phyloP scores from a whole-genome alignment of 2,113 vertebrate species.

The Chunga burmeisteri region DNA sequence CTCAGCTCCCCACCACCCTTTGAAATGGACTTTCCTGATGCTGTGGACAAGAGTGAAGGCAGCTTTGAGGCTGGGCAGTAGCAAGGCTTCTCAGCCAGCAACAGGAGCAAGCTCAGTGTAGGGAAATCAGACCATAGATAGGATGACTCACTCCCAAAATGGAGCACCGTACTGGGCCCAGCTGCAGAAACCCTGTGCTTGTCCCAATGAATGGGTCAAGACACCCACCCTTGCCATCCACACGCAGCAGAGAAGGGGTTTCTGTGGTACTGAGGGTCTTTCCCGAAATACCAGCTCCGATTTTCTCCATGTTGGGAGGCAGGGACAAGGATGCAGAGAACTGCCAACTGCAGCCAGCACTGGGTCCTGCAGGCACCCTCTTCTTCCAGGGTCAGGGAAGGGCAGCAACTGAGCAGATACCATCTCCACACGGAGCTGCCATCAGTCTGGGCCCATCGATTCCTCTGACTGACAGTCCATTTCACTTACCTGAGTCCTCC shows the following conservation, averaged over 20 bases:
- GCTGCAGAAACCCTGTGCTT: not conserved
- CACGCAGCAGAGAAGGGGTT: not conserved
- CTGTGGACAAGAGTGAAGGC: not conserved
- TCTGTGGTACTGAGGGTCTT: not conserved
- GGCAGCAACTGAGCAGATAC: not conserved
- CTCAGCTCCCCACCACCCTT: not conserved
- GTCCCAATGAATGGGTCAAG: no score
- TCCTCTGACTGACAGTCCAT: not conserved
- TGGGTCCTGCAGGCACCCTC: fast-evolving
- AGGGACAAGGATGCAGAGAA: not conserved
- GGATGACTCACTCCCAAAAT: not conserved
- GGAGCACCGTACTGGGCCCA: fast-evolving
- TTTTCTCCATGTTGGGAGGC: not conserved
- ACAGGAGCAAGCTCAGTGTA: fast-evolving
- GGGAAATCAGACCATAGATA: not conserved
- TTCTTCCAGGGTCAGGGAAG: not conserved
- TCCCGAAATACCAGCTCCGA: fast-evolving
- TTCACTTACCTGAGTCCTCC: not conserved
- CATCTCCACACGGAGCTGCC: fast-evolving
- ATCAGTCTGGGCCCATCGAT: fast-evolving
- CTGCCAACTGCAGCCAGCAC: not conserved
- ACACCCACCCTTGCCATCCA: fast-evolving
- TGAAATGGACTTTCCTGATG: not conserved
- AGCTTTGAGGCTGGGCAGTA: not conserved
- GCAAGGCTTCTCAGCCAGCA: not conserved